Conservation (phyloP, 1,140 invertebrate species). For the Sitophilus oryzae region DNA sequence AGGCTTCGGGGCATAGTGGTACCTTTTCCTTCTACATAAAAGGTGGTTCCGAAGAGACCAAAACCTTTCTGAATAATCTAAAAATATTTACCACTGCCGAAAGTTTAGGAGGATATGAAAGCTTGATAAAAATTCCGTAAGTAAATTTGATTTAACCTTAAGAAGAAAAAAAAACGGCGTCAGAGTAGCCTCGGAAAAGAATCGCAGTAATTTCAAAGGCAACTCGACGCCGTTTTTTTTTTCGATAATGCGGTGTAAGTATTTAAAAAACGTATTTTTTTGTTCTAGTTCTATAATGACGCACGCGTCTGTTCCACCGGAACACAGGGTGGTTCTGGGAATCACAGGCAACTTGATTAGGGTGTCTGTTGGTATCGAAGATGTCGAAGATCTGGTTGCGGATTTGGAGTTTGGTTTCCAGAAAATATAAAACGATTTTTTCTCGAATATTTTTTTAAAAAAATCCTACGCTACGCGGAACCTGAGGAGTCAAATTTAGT, state of each 20-base stretch:
- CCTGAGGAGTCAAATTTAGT: too few relatives aligned
- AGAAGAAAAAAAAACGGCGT: too few relatives aligned
- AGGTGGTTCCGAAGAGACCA: conserved; percentile 60
- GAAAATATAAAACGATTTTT: neutral
- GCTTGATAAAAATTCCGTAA: conserved; percentile 80
- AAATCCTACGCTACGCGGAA: too few relatives aligned
- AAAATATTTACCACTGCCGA: conserved; percentile 86
- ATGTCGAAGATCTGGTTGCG: conserved; percentile 76
- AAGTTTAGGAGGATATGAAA: conserved; percentile 93
- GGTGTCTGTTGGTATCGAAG: conserved; percentile 88
- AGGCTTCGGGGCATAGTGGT: conserved; percentile 86
- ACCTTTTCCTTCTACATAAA: conserved; percentile 87
- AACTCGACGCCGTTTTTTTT: too few relatives aligned
- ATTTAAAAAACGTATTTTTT: too few relatives aligned
- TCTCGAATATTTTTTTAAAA: neutral
- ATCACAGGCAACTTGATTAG: conserved; percentile 85
- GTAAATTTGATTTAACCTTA: too few relatives aligned
- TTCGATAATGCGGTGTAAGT: too few relatives aligned
- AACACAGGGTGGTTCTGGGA: conserved; percentile 66
- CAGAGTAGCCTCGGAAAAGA: too few relatives aligned
- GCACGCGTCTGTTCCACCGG: conserved; percentile 70
- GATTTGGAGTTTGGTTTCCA: conserved; percentile 79
- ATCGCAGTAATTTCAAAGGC: too few relatives aligned
- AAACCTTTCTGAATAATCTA: conserved; percentile 69
- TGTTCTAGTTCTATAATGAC: conserved; percentile 66